Evolutionary conservation across 2,113 vertebrate species (phyloP), one percentile per base, ranked within the genome.

Genomic region (Xenopus tropicalis): DNA sequence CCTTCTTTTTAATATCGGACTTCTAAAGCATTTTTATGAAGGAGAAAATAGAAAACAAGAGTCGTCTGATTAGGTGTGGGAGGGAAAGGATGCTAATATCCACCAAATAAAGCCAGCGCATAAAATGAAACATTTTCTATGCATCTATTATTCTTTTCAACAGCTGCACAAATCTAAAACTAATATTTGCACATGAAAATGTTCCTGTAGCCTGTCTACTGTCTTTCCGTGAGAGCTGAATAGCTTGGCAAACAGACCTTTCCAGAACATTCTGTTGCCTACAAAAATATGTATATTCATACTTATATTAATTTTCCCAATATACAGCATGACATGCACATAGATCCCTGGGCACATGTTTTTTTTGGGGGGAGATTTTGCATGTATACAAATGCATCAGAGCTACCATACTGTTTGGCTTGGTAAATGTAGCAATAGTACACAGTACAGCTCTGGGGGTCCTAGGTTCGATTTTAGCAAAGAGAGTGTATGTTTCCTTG

Each of bases 131-230:
- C 72, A 14, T 75, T 75, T 69, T 62, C 64, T 42, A 51, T 23
- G 66, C 57, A 61, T 52, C 43, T 21, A 69, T 75, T 62, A 75
- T 75, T 75, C 72, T 69, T 61, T 69, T 54, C 72, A 75, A 69
- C 44, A 69, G 72, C 57, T 66, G 65, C 24, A 75, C 72, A 69
- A 69, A 75, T 69, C 72, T 54, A 52, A 75, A 75, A 69, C 44
- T 43, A 69, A 75, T 62, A 75, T 69, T 62, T 75, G 65, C 65
- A 23, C 66, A 62, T 61, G 65, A 69, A 75, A 69, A 75, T 75
- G 65, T 69, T 69, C 29, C 68, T 19, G 13, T 62, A 52, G 56
- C 19, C 25, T 48, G 11, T 44, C 20, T 52, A 67, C 56, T 56
- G 64, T 54, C 20, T 51, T 22, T 65, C 43, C 29, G 24, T 68